Evolutionary conservation across 2,888 invertebrate genomes (phyloP), one percentile per base, ranked within the genome.

Genomic region (Leptarthrus brevirostris): DNA sequence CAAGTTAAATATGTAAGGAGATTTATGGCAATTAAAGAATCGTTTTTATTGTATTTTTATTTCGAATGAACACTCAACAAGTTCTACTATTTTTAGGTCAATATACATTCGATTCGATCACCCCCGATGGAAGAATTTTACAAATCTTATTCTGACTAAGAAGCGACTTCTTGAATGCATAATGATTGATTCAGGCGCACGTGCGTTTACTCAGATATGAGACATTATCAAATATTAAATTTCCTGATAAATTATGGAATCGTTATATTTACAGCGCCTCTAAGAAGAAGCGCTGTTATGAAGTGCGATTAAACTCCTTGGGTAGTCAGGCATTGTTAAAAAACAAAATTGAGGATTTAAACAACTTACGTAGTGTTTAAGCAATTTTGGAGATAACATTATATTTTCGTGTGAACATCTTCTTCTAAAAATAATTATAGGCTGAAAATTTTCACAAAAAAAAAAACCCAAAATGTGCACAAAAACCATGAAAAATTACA

Each of bases 401-500:
- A n/a, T n/a, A n/a, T n/a, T n/a, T n/a, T n/a, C n/a, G n/a, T n/a
- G n/a, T n/a, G n/a, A n/a, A n/a, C n/a, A n/a, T n/a, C n/a, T n/a
- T n/a, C n/a, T n/a, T 30, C 8, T 30, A 3, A 30, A 30, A 30
- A 30, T 30, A 30, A 30, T 30, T 30, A 30, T 3, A 8, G 8
- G 3, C 30, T 3, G 3, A 8, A 5, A 30, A 8, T 30, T 30
- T 30, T 30, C n/a, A n/a, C n/a, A n/a, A n/a, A n/a, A 30, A 30
- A 8, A 54, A 26, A 54, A 24, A 3, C 26, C 14, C 18, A 3
- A 54, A 24, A 54, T 26, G 8, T 8, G 22, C 8, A 12, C 26
- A n/a, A 26, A 26, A 26, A 20, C 54, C 40, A 16, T 71, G 53
- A 36, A 71, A 71, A 71, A 71, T 71, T 71, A 71, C 71, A 71